Evolutionary conservation across 1,140 invertebrate species (phyloP).

Genomic region (Penaeus chinensis): DNA sequence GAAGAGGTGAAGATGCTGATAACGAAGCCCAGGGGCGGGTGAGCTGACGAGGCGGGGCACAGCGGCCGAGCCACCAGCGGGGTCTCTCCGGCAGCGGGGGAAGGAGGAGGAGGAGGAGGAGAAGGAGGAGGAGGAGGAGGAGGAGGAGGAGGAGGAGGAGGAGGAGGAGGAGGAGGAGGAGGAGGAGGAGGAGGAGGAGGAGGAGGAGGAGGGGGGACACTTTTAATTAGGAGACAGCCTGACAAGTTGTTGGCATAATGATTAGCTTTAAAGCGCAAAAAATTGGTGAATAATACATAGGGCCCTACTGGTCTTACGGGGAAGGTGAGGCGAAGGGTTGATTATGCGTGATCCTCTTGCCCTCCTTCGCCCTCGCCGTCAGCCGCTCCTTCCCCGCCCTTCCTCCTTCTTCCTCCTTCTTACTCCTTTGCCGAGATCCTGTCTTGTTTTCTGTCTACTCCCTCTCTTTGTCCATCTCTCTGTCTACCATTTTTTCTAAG

Average conservation of each 20-base stretch:
- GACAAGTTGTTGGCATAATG: conserved; percentile 54
- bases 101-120: background rate
- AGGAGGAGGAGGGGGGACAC: conserved; percentile 18
- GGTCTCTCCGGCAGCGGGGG: background rate
- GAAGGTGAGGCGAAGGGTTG: background rate
- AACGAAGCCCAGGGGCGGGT: too few relatives aligned
- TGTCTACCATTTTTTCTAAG: too few relatives aligned
- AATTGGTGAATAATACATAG: conserved; percentile 27
- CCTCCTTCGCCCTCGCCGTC: background rate
- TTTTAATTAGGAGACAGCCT: conserved; percentile 54
- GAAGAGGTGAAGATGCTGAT: too few relatives aligned
- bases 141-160: background rate
- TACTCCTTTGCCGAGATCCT: background rate
- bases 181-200: background rate
- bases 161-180: background rate
- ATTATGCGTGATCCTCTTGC: background rate
- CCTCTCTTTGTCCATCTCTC: too few relatives aligned
- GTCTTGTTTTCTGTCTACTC: too few relatives aligned
- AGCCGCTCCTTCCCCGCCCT: background rate
- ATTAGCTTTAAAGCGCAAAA: conserved; percentile 41
- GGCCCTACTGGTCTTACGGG: conserved; percentile 20
- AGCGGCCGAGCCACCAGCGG: background rate
- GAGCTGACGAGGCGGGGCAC: too few relatives aligned
- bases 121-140: too few relatives aligned
- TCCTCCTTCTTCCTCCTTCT: background rate